Base-by-base conservation (phyloP, 2,888 invertebrate genomes). In the Heteropelma amictum region DNA sequence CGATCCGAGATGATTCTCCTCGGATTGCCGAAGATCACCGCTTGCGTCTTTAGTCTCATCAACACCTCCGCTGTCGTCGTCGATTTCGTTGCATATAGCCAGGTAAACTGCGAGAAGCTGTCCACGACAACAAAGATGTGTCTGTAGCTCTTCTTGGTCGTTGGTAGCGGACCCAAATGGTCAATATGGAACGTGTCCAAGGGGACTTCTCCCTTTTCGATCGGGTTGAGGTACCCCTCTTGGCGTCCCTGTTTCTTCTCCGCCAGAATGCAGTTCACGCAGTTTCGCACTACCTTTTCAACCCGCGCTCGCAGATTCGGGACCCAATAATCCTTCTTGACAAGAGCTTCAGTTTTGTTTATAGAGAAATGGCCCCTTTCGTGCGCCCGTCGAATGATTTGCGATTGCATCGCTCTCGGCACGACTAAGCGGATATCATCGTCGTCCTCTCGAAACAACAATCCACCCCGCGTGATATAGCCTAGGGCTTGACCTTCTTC, bases 11-110 rank as follows among this genome's bases (percentile, higher is more conserved):
- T 80, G n/a, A 72, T 72, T 38, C 64, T 28, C 6, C 61, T 71
- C 7, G 88, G 88, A 72, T 88, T 88, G 2, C 88, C 89, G 80
- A 89, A 90, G 2, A 67, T 74, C 10, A 77, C 77, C 56, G 86
- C 82, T 47, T 87, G 86, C 8, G 74, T 56, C n/a, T 70, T 70
- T 0, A 89, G 53, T 61, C 83, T 85, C 4, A 79, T 49, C 7
- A 89, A 40, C 0, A 83, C 84, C 54, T 90, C 87, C 14, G 63
- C 42, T 1, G 82, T 38, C 1, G 68, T 75, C 0, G 81, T 84
- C 0, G 84, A 77, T 72, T 83, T 86, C 1, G 82, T 83, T 1
- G 83, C 75, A 63, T 85, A 85, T 3, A 85, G 19, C 86, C 84
- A 86, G 0, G 71, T 72, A n/a, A n/a, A n/a, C n/a, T n/a, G n/a